Evolutionary conservation across 2,113 vertebrate genomes (phyloP), one percentile per base, ranked within the genome.

Genomic region (Sceloporus tristichus): DNA sequence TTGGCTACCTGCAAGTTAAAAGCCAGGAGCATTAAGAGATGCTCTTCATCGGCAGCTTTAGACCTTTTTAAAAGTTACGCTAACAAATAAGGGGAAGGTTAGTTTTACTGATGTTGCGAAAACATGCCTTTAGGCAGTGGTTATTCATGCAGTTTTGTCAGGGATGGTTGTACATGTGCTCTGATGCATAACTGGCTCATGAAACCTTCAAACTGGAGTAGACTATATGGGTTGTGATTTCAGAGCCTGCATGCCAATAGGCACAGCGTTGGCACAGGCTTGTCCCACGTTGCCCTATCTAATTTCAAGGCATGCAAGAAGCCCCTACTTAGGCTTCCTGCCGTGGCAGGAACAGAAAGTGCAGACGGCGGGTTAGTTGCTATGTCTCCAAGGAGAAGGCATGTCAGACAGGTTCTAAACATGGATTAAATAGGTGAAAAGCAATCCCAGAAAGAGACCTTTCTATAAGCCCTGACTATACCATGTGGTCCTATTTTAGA

Each of bases 281-380:
- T 79, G 65, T 79, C 42, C 48, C 40, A 25, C 6, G n/a, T 42
- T 38, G 53, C 75, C 5, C n/a, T 54, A 53, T 19, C 42, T 77
- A 23, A 62, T 54, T 88, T 77, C 73, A 77, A 68, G 40, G 71
- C 65, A 76, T 59, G n/a, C 75, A 88, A 62, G 73, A 40, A 73
- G 71, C 8, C 18, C 21, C 68, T 88, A 18, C 40, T 18, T 75
- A n/a, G 54, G 25, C 18, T 77, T 83, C 14, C n/a, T 77, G 29
- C 82, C 34, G 9, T 38, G 13, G 14, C 6, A 54, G 62, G 42
- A 65, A 87, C 40, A 80, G 29, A 76, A 83, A 77, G 21, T 82
- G 18, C 34, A 34, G 38, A 42, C 34, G 3, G 25, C 13, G 14
- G 34, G 40, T 79, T 74, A 54, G 9, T 87, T 70, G 25, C 68